These are phyloP conservation scores for Dicerorhinus sumatrensis DNA, from an alignment of 2,113 vertebrate species.

Conservation along the genomic window DNA sequence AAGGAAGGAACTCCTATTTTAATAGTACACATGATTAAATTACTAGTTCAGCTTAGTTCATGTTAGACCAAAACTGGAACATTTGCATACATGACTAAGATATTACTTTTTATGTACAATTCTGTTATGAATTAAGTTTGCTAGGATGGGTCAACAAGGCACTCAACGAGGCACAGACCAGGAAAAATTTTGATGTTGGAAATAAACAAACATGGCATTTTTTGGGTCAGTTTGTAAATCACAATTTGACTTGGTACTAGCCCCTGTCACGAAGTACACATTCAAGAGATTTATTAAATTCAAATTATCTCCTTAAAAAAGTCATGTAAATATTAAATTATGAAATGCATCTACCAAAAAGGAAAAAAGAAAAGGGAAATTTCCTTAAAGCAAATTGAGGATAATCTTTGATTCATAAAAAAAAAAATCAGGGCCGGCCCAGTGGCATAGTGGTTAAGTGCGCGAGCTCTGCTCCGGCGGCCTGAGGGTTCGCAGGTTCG, in stretches of 20 bases:
- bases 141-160: background rate
- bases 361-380: background rate
- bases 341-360: background rate
- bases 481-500: too few species aligned
- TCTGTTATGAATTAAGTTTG: slow-evolving; percentile 36
- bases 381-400: slow-evolving; percentile 20
- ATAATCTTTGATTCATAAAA: background rate
- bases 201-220: background rate
- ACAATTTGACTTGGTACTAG: background rate
- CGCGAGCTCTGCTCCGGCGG: too few species aligned
- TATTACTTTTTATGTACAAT: slow-evolving; percentile 28
- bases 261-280: background rate
- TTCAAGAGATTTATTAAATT: slow-evolving; percentile 34
- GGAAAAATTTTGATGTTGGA: background rate
- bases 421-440: background rate
- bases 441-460: too few species aligned
- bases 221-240: background rate
- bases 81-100: background rate
- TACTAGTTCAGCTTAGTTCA: background rate
- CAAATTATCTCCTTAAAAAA: slow-evolving; percentile 2
- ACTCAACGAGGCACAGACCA: background rate
- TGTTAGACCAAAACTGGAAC: slow-evolving; percentile 7
- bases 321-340: background rate
- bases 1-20: slow-evolving; percentile 15
- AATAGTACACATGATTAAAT: slow-evolving; percentile 51